Percentiles rank a stretch among this genome's conserved stretches.
These are phyloP conservation scores for Tyto alba DNA, from an alignment of 2,113 vertebrate genomes.

Conservation along the genomic window DNA sequence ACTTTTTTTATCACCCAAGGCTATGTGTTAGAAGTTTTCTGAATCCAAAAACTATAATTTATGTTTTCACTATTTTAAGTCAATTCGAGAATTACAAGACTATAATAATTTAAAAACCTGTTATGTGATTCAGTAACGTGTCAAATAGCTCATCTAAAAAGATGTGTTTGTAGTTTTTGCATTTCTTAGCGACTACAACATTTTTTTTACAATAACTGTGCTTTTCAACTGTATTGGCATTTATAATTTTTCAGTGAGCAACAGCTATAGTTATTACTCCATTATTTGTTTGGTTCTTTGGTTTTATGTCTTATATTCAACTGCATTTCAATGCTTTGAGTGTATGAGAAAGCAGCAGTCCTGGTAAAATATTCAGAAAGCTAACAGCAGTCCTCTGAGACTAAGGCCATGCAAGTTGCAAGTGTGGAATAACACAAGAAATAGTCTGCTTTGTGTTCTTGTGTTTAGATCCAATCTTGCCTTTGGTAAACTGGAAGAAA, in stretches of 20 bases:
- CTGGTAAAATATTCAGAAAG: neutral
- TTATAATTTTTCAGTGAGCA: neutral
- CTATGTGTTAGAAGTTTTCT: neutral
- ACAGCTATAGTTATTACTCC: neutral
- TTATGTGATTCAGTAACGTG: neutral
- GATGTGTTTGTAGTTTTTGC: neutral
- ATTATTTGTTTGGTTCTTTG: neutral
- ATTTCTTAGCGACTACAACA: neutral
- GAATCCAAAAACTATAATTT: too few species aligned
- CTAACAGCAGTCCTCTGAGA: neutral
- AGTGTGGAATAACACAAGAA: neutral
- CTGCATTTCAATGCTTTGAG: neutral
- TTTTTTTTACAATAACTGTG: neutral
- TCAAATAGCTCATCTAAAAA: neutral
- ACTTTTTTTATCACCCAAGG: neutral
- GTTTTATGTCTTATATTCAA: neutral
- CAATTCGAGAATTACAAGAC: neutral
- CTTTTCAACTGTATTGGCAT: neutral
- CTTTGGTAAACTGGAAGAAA: neutral
- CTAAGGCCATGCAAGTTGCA: neutral
- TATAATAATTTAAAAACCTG: neutral
- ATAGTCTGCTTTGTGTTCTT: neutral
- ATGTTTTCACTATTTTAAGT: neutral
- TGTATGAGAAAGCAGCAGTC: neutral
- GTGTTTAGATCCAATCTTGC: neutral